Base-by-base conservation (phyloP, 2,797 vertebrate genomes). In the Monodelphis domestica region DNA sequence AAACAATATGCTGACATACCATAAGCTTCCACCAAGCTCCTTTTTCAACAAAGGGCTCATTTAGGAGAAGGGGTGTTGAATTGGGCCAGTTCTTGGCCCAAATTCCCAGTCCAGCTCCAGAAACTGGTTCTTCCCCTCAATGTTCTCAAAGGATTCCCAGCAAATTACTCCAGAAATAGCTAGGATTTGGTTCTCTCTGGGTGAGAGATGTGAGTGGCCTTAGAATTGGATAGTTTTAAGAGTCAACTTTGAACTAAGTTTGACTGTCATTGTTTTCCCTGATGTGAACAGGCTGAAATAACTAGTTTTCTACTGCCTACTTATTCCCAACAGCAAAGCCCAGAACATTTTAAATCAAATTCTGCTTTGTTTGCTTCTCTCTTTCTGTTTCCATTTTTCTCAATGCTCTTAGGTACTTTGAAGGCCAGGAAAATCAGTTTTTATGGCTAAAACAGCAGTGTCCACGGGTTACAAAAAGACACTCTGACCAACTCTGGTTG, bases 1-100 rank as follows among this genome's bases (percentile, higher is more conserved):
- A 97, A 96, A 97, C 95, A 78, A 96, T 29, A 24, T 30, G 88
- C 88, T 12, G 54, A 53, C 38, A 17, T 53, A 21, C 17, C 50
- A 38, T 33, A 52, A 94, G 29, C 45, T 91, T 91, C 96, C 92
- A 57, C 30, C 51, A 94, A 91, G 78, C 89, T 95, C 12, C 0
- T 54, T 33, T 95, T 53, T 93, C 14, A 38, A 54, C 50, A 91
- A 92, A 88, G 59, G 10, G n/a, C 24, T 53, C 3, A 12, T 94
- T 87, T 53, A 51, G 70, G 88, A 87, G 57, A 93, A 10, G 12
- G 89, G 28, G 12, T 33, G 0, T 52, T 2, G 12, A 87, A 30
- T 51, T 53, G 12, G 51, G 52, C 2, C 52, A 51, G 14, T 88
- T 33, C 29, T 63, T 29, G 50, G 59, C 84, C 30, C 7, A 0